Conservation (phyloP, 2,888 invertebrate genomes). For the Dryobotodes eremita region DNA sequence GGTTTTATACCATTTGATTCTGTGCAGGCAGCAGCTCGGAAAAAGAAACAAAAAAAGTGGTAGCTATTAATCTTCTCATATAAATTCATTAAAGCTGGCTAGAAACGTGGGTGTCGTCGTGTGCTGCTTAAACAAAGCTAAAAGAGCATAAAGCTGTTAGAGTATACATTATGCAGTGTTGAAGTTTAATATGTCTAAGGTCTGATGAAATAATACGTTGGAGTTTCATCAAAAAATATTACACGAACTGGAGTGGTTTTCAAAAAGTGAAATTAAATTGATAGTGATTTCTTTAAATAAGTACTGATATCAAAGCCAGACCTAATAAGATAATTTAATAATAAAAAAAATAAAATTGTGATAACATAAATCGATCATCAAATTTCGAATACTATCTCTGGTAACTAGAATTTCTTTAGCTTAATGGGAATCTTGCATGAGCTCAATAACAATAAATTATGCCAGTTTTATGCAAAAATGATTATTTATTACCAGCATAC, state of each 20-base stretch:
- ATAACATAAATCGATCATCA: background rate
- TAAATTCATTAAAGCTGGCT: conserved; percentile 47
- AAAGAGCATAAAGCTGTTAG: conserved; percentile 24
- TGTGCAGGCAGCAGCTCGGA: background rate
- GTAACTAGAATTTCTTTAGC: background rate
- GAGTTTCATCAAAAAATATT: background rate
- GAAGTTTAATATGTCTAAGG: background rate
- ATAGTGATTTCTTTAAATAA: background rate
- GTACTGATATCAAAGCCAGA: background rate
- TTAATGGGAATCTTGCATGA: background rate
- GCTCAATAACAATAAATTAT: background rate
- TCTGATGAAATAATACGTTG: background rate
- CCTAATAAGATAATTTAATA: no score
- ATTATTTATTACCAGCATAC: background rate
- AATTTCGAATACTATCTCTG: background rate
- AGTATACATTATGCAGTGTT: background rate
- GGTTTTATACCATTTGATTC: conserved; percentile 17
- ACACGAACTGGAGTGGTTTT: background rate
- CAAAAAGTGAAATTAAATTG: background rate
- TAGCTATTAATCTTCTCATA: conserved; percentile 46
- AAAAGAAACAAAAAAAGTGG: conserved; percentile 12
- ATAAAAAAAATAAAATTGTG: no score
- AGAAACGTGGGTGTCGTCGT: conserved; percentile 26
- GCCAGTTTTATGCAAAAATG: background rate
- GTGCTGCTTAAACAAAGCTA: conserved; percentile 29